Percentiles rank a stretch among this genome's conserved stretches.
These are phyloP conservation scores for Chrysotoxum bicinctum DNA, from an alignment of 2,888 invertebrate genomes.

Conservation along the genomic window DNA sequence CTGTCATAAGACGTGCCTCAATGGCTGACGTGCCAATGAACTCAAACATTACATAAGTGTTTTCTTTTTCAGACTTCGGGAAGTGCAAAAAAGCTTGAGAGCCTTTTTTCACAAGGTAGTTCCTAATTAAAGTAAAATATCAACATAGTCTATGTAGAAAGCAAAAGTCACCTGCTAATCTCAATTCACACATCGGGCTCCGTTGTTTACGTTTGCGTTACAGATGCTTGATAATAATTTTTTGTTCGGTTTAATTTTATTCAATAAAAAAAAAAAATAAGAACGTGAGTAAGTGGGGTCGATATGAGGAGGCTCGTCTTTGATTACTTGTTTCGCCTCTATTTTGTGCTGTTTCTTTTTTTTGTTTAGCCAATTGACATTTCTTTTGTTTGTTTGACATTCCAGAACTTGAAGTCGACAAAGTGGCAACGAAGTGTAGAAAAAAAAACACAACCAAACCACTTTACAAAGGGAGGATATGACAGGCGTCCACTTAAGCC, in stretches of 20 bases:
- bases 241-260: not conserved
- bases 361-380: not conserved
- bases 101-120: not conserved
- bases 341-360: not conserved
- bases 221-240: not conserved
- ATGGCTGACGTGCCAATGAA: constrained; percentile 2
- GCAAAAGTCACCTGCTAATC: constrained; percentile 21
- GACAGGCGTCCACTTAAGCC: not conserved
- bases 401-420: not conserved
- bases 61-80: not conserved
- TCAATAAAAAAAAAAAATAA: constrained; percentile 5
- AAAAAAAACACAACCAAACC: not conserved
- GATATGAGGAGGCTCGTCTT: constrained; percentile 11
- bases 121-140: not conserved
- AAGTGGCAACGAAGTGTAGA: not conserved
- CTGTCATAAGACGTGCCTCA: constrained; percentile 29
- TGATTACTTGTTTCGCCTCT: not conserved
- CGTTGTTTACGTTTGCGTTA: not conserved
- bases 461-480: not conserved
- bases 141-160: not conserved
- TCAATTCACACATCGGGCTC: constrained; percentile 10
- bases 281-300: constrained; percentile 9
- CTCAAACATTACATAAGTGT: not conserved
- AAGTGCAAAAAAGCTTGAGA: not conserved
- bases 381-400: not conserved